These are phyloP conservation scores for Diaphora mendica DNA, from an alignment of 2,888 invertebrate species.

Conservation along the genomic window DNA sequence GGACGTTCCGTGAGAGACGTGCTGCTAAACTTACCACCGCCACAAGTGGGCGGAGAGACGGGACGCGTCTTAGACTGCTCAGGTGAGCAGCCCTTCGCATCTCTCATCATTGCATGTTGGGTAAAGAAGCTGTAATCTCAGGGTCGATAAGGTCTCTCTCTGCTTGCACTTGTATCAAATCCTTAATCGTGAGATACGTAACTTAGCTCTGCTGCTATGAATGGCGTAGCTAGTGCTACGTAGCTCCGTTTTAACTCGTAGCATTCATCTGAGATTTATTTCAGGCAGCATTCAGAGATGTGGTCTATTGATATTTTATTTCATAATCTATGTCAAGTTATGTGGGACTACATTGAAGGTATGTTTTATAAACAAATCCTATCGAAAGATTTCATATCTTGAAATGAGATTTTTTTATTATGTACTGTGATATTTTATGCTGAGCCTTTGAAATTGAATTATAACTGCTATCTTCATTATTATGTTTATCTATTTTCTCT, in stretches of 20 bases:
- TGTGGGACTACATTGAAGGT: neutral
- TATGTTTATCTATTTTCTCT: neutral
- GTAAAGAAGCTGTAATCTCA: conserved; percentile 74
- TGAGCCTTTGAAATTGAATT: neutral
- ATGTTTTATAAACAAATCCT: neutral
- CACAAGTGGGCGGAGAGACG: conserved; percentile 83
- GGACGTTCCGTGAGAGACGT: conserved; percentile 82
- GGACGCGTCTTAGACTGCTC: conserved; percentile 76
- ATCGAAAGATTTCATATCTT: neutral
- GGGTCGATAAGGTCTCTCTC: conserved; percentile 76
- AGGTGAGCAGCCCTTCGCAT: conserved; percentile 81
- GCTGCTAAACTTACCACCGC: conserved; percentile 69
- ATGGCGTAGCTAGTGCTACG: conserved; percentile 51
- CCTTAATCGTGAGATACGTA: conserved; percentile 25
- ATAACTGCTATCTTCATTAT: neutral
- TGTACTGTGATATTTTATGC: neutral
- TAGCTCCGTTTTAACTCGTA: conserved; percentile 19
- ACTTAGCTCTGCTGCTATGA: conserved; percentile 47
- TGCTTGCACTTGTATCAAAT: conserved; percentile 44
- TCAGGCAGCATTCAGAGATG: neutral
- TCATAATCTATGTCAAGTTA: neutral
- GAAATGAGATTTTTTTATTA: neutral
- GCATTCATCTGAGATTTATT: conserved; percentile 23
- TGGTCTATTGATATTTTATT: neutral
- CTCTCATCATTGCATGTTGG: conserved; percentile 68